These are phyloP conservation scores for Campopleginae sp. DNA, from an alignment of 2,888 invertebrate species.

Conservation along the genomic window DNA sequence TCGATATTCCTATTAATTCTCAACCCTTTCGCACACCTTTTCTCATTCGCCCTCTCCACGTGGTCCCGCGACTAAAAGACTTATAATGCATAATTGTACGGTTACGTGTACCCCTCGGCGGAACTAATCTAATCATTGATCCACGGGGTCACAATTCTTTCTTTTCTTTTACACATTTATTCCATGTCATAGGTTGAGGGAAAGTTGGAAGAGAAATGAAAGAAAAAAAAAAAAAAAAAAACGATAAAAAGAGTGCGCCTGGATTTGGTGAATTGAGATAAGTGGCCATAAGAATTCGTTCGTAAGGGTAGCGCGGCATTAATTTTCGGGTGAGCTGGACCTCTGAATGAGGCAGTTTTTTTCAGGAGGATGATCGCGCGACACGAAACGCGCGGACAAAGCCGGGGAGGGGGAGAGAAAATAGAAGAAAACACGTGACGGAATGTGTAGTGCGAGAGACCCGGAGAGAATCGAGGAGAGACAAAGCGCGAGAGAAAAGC, in stretches of 20 bases:
- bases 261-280: conserved; percentile 6
- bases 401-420: conserved; percentile 42
- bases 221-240: neutral
- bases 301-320: neutral
- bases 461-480: conserved; percentile 57
- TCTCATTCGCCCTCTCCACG: conserved; percentile 12
- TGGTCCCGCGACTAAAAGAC: conserved; percentile 40
- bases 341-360: conserved; percentile 1
- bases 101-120: conserved; percentile 19
- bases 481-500: conserved; percentile 67
- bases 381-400: conserved; percentile 16
- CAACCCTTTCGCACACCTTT: conserved; percentile 34
- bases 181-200: neutral
- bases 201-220: neutral
- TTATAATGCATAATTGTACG: conserved; percentile 61
- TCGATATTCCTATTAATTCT: conserved; percentile 66
- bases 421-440: conserved; percentile 12
- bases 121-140: conserved; percentile 57
- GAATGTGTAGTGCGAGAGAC: conserved; percentile 38
- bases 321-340: conserved; percentile 1
- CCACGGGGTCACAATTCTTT: conserved; percentile 25
- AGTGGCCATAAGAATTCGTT: neutral
- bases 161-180: conserved; percentile 3
- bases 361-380: conserved; percentile 16
- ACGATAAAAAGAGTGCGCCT: neutral